Percentiles rank a stretch among this genome's conserved stretches.
These are phyloP conservation scores for Cosmorhoe ocellata DNA, from an alignment of 2,888 invertebrate species.

Conservation along the genomic window DNA sequence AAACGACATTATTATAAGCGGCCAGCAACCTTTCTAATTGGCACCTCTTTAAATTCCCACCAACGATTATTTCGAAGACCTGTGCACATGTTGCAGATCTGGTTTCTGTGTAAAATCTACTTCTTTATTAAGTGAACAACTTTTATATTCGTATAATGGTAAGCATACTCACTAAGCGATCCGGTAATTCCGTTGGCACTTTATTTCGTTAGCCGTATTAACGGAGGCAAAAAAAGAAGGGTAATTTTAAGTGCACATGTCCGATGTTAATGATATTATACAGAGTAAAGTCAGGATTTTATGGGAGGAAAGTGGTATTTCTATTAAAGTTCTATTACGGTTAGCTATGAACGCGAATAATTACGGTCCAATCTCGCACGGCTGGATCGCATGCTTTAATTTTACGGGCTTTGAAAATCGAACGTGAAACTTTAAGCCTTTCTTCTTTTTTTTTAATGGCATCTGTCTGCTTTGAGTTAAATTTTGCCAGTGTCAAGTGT, in stretches of 20 bases:
- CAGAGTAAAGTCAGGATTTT: slow-evolving; percentile 53
- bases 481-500: too few species aligned
- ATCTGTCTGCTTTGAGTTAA: too few species aligned
- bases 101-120: slow-evolving; percentile 67
- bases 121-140: slow-evolving; percentile 70
- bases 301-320: slow-evolving; percentile 51
- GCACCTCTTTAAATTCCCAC: slow-evolving; percentile 73
- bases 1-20: slow-evolving; percentile 59
- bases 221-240: slow-evolving; percentile 49
- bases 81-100: slow-evolving; percentile 56
- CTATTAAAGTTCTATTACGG: slow-evolving; percentile 40
- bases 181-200: slow-evolving; percentile 60
- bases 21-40: slow-evolving; percentile 67
- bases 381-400: background rate
- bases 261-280: slow-evolving; percentile 41
- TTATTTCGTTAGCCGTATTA: slow-evolving; percentile 59
- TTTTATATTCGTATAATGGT: slow-evolving; percentile 65
- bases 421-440: background rate
- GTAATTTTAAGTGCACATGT: slow-evolving; percentile 56
- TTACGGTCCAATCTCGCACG: background rate
- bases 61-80: slow-evolving; percentile 55
- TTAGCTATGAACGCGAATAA: slow-evolving; percentile 11
- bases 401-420: background rate
- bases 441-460: too few species aligned
- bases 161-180: slow-evolving; percentile 63